Base-by-base conservation (phyloP, 2,888 invertebrate genomes). In the Alsophila aescularia region DNA sequence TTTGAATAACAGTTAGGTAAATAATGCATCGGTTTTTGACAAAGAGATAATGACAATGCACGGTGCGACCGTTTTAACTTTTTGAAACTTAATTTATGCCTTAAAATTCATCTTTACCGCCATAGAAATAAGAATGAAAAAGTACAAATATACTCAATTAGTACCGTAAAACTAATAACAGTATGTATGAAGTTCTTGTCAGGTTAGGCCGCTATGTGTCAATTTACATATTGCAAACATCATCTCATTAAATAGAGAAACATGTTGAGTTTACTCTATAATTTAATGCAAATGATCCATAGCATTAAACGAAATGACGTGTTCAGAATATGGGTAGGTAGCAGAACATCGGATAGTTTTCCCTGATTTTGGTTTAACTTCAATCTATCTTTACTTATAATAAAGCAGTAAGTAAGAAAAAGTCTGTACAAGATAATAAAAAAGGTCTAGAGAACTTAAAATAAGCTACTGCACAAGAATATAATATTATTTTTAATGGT, bases 271-370 rank as follows among this genome's bases (percentile, higher is more conserved):
- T 16, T 6, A 12, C 35, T 18, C 13, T 45, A 29, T 35, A 47
- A 47, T 42, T 47, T 18, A 47, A 42, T 35, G 27, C 13, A 34
- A 34, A 45, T 52, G 34, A 45, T 45, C 16, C n/a, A 9, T 39
- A 8, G 13, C 6, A 52, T 52, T 45, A 52, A 52, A 45, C 34
- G n/a, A 13, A 45, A 52, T 52, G 52, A 51, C 51, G 10, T 13
- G 21, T 29, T 9, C 8, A 16, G 13, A 24, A 24, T 24, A 24
- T 24, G 8, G 24, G 24, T 18, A 2, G 5, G 18, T 24, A 24
- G 8, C 24, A 7, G 24, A 1, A 24, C 24, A 24, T 24, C 24
- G n/a, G n/a, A n/a, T n/a, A n/a, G n/a, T 24, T 24, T 24, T 24
- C 7, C 7, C 5, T 8, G 2, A 24, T 24, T 24, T 18, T 24